A percentile compares a stretch with the other conserved stretches of the same genome.
phyloP scores from a whole-genome alignment of 2,797 vertebrate species.

The Scomberomorus guttatus region DNA sequence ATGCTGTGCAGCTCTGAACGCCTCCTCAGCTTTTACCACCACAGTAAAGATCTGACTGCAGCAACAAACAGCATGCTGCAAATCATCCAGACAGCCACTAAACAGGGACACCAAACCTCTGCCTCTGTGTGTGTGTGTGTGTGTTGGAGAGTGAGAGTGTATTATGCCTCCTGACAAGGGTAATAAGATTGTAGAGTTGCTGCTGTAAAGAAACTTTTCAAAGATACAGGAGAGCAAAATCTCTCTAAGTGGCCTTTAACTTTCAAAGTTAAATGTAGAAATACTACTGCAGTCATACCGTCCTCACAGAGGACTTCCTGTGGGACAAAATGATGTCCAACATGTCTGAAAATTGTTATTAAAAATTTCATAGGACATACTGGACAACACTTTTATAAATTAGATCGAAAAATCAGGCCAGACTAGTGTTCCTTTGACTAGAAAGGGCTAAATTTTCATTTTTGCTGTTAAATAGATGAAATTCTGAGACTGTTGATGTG shows the following conservation, averaged over 20 bases:
- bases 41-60: slow-evolving; percentile 63
- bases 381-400: no score
- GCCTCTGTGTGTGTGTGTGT: slow-evolving; percentile 27
- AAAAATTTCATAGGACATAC: no score
- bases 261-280: slow-evolving; percentile 10
- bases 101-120: slow-evolving; percentile 29
- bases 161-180: slow-evolving; percentile 51
- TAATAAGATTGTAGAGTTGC: slow-evolving; percentile 53
- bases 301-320: neutral
- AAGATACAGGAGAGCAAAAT: slow-evolving; percentile 27
- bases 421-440: no score
- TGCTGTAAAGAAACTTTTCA: slow-evolving; percentile 43
- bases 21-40: slow-evolving; percentile 63
- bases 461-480: no score
- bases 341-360: neutral
- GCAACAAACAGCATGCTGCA: slow-evolving; percentile 54
- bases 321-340: neutral
- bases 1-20: slow-evolving; percentile 27
- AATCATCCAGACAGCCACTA: slow-evolving; percentile 68
- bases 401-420: no score
- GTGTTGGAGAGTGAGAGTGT: slow-evolving; percentile 1
- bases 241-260: slow-evolving; percentile 31
- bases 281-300: neutral
- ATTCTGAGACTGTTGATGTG: no score
- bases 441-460: no score